phyloP scores from a whole-genome alignment of 2,113 vertebrate genomes.

The Piprites chloris region DNA sequence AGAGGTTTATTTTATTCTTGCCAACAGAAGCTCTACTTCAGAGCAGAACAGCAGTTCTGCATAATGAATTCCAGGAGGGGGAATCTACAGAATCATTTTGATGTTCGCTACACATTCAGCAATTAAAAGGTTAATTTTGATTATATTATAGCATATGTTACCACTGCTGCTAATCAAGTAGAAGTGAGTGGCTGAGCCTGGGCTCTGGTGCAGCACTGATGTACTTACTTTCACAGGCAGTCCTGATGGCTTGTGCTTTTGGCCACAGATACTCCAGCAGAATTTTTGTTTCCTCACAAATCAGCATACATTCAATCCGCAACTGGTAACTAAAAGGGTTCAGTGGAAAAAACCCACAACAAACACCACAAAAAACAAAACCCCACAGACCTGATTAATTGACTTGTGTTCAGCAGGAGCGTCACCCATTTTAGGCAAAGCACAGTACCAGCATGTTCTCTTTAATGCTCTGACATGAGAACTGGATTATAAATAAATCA shows the following conservation, averaged over 20 bases:
- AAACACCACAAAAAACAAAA: neutral
- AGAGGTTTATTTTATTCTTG: neutral
- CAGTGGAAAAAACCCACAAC: neutral
- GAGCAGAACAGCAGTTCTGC: neutral
- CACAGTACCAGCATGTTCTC: neutral
- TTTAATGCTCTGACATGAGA: neutral
- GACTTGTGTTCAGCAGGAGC: neutral
- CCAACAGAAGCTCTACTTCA: neutral
- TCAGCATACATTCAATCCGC: constrained; percentile 89
- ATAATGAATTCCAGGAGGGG: neutral
- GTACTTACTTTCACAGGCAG: constrained; percentile 85
- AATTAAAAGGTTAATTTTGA: neutral
- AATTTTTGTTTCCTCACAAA: constrained; percentile 82
- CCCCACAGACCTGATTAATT: neutral
- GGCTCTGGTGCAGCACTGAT: neutral
- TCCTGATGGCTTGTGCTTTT: constrained; percentile 79
- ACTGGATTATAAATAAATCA: constrained; percentile 38
- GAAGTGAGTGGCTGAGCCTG: neutral
- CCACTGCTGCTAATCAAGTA: neutral
- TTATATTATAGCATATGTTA: neutral
- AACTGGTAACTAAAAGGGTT: constrained; percentile 82
- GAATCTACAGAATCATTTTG: neutral
- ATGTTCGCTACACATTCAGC: fast-evolving
- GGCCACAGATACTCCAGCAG: constrained; percentile 84
- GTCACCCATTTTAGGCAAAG: constrained; percentile 21